Evolutionary conservation across 2,888 invertebrate species (phyloP).

Genomic region (Eulithis testata): DNA sequence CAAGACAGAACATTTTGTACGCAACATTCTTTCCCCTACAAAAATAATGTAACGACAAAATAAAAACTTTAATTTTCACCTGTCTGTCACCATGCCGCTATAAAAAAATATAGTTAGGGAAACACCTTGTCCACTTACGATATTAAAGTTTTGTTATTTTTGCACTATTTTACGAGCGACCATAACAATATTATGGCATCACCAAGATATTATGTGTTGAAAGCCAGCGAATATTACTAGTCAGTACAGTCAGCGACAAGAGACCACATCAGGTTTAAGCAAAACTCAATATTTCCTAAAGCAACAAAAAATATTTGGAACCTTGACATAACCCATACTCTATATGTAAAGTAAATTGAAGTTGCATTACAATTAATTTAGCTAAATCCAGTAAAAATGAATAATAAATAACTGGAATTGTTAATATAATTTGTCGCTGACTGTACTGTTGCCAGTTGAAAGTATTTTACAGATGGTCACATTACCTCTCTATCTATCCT

Average conservation of each 20-base stretch:
- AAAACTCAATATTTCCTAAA: too few species aligned
- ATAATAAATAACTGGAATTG: too few species aligned
- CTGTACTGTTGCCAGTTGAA: too few species aligned
- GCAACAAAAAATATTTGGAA: too few species aligned
- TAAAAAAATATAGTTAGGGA: conserved; percentile 12
- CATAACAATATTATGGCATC: conserved; percentile 41
- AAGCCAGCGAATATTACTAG: conserved; percentile 19
- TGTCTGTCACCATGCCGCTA: conserved; percentile 16
- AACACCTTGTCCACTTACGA: conserved; percentile 30
- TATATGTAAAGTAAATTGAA: too few species aligned
- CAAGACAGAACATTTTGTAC: too few species aligned
- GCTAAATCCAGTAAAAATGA: too few species aligned
- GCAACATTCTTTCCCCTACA: background rate
- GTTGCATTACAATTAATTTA: too few species aligned
- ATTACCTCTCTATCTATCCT: too few species aligned
- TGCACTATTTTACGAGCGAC: conserved; percentile 40
- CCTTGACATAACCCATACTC: too few species aligned
- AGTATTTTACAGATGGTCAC: too few species aligned
- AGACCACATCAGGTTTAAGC: background rate
- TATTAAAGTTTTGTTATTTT: conserved; percentile 40
- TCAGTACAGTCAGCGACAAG: background rate
- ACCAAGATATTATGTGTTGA: conserved; percentile 27
- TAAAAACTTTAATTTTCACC: conserved; percentile 2
- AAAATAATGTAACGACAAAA: background rate
- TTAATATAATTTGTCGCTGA: too few species aligned